A percentile compares a stretch with the other conserved stretches of the same genome.
phyloP scores from a whole-genome alignment of 2,797 vertebrate species.

The Epinephelus malabaricus region DNA sequence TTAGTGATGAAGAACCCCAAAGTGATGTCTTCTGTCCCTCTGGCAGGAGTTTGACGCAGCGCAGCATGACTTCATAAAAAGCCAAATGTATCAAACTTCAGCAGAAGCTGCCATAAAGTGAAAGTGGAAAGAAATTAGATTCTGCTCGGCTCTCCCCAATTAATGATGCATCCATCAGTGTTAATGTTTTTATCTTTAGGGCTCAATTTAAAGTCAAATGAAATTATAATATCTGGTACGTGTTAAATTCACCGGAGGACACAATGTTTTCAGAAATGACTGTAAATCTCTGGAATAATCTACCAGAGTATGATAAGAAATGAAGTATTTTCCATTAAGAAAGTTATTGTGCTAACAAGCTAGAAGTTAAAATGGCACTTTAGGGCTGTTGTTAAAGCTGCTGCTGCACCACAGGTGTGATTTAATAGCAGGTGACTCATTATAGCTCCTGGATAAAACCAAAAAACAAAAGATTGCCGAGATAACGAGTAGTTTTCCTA shows the following conservation, averaged over 20 bases:
- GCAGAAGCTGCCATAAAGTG: neutral
- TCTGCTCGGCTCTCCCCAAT: neutral
- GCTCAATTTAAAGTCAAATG: neutral
- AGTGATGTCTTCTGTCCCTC: no score
- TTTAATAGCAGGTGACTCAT: neutral
- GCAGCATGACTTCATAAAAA: neutral
- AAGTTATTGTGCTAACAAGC: neutral
- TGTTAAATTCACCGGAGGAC: neutral
- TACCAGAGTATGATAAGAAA: neutral
- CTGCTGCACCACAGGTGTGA: neutral
- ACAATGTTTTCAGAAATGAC: neutral
- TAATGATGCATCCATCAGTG: neutral
- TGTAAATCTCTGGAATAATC: neutral
- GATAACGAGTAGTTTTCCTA: no score
- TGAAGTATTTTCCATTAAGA: neutral
- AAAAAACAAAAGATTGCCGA: no score
- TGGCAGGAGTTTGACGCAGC: neutral
- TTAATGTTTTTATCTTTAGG: slow-evolving; percentile 13
- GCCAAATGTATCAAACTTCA: neutral
- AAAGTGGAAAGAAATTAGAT: neutral
- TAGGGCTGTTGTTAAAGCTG: neutral
- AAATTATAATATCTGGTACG: neutral
- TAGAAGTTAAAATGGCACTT: neutral
- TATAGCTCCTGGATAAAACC: neutral
- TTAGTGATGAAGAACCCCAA: neutral